These are phyloP conservation scores for Trichechus manatus DNA, from an alignment of 2,113 vertebrate species.

Conservation along the genomic window DNA sequence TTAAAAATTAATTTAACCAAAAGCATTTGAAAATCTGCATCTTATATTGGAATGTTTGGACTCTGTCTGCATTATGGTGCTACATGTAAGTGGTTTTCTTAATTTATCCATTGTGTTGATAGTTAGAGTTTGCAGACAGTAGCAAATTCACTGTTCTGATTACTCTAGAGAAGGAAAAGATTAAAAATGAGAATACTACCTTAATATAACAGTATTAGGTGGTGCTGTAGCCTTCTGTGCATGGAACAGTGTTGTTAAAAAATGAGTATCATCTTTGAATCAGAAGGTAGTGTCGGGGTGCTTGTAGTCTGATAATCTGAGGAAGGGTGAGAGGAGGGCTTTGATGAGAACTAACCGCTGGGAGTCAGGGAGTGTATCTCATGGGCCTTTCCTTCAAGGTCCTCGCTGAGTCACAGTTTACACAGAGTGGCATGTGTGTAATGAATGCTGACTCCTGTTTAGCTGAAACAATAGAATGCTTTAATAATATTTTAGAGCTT, in stretches of 20 bases:
- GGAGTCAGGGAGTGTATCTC: neutral
- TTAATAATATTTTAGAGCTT: constrained; percentile 21
- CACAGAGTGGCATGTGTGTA: neutral
- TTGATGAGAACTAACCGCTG: neutral
- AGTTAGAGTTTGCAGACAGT: neutral
- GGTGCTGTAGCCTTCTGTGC: neutral
- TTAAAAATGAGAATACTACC: constrained; percentile 28
- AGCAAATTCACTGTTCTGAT: neutral
- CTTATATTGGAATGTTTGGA: neutral
- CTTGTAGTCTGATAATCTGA: neutral
- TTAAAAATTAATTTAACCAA: constrained; percentile 35
- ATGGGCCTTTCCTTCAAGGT: neutral
- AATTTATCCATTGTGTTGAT: constrained; percentile 21
- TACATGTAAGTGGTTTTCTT: constrained; percentile 26
- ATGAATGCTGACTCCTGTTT: neutral
- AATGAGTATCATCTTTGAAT: neutral
- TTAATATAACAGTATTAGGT: neutral
- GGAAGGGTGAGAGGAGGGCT: neutral
- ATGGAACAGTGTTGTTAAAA: neutral
- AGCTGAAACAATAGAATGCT: constrained; percentile 28
- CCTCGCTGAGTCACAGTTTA: constrained; percentile 28
- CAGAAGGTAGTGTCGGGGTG: neutral
- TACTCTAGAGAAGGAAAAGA: neutral
- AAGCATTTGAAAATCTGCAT: constrained; percentile 21
- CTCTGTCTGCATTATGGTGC: constrained; percentile 27